Evolutionary conservation across 2,113 vertebrate species (phyloP), one percentile per base, ranked within the genome.

Genomic region (Tichodroma muraria): DNA sequence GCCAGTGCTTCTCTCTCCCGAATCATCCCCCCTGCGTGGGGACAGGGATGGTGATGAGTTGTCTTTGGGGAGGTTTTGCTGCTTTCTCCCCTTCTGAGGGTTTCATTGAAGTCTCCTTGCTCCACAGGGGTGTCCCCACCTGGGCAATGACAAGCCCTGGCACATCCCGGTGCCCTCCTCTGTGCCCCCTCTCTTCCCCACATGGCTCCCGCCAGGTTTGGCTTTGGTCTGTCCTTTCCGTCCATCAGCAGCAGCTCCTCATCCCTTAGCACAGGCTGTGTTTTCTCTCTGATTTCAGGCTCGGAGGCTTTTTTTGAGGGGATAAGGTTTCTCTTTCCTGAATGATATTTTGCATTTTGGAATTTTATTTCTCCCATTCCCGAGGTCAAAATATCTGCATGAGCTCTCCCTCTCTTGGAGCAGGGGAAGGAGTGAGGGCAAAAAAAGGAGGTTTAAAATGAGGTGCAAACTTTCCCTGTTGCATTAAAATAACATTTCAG

Each of bases 401-500:
- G 78, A 91, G 18, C 73, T 89, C 45, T 76, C 7, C 8, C 6
- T 8, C 4, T 47, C 38, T 57, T 5, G 4, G 35, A 82, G 21
- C 53, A 75, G 27, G 40, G 22, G 31, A 75, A 70, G 19, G 37
- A 64, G 25, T 6, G 47, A 88, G 56, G 80, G 79, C 15, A 75
- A 66, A 85, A 83, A 83, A 91, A 82, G 19, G 59, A 73, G 76
- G 14, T 52, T 81, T 75, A 80, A 88, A 81, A 91, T 79, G 11
- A 79, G 50, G 37, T 87, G 23, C 6, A 90, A 95, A 94, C 76
- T 97, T 96, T 94, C 82, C 28, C 53, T 80, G 65, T 93, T 93
- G 82, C 60, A 42, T 95, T 78, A 68, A 84, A 95, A 90, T 66
- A 45, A 18, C 23, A 60, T 85, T 91, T 85, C 16, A 47, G 84